A percentile compares a stretch with the other conserved stretches of the same genome.
Evolutionary conservation across 2,797 vertebrate genomes (phyloP).

Genomic region (Todus mexicanus): DNA sequence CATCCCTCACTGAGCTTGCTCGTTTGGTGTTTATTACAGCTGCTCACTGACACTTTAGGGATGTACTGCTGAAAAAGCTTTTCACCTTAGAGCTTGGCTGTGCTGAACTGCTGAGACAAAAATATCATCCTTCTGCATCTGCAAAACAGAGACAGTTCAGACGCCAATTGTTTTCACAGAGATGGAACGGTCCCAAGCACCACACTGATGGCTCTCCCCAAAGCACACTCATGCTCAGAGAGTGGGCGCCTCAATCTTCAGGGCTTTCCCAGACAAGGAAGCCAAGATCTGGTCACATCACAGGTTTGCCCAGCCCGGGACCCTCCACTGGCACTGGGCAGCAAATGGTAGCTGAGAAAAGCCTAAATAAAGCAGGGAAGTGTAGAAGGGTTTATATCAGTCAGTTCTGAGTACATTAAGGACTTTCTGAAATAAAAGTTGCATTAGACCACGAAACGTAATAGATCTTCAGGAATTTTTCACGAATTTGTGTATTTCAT

Average conservation of each 20-base stretch:
- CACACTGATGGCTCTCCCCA: not conserved
- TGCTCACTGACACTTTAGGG: not conserved
- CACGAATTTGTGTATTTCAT: not conserved
- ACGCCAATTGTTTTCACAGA: not conserved
- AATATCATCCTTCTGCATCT: not conserved
- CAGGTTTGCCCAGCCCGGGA: not conserved
- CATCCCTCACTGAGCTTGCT: not conserved
- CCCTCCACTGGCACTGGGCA: not conserved
- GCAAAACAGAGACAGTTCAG: not conserved
- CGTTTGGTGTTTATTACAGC: slow-evolving; percentile 7
- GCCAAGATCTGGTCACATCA: not conserved
- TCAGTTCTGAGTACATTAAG: not conserved
- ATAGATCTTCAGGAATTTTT: not conserved
- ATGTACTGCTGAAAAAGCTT: slow-evolving; percentile 9
- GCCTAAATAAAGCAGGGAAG: not conserved
- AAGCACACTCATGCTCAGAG: fast-evolving
- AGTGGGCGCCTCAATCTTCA: not conserved
- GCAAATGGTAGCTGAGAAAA: not conserved
- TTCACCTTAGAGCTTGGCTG: not conserved
- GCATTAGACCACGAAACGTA: not conserved
- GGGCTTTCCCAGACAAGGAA: not conserved
- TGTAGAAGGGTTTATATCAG: not conserved
- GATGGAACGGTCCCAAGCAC: not conserved
- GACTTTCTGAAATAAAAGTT: not conserved
- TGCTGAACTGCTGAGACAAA: not conserved